Base-by-base conservation (phyloP, 2,113 vertebrate genomes). In the Polypterus bichir region DNA sequence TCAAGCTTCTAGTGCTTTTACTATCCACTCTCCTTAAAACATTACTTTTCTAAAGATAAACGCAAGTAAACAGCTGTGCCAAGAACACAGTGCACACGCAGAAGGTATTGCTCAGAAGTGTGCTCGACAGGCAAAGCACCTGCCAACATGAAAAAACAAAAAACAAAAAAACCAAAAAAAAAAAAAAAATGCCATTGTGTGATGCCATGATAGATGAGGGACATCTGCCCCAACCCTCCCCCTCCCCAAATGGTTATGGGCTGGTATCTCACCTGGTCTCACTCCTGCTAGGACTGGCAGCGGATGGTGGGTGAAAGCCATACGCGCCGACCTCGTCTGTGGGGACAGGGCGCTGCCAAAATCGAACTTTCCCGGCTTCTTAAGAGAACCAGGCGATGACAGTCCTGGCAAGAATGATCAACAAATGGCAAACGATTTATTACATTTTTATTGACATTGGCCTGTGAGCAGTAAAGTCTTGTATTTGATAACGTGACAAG, bases 351-450 rank as follows among this genome's bases (percentile, higher is more conserved):
- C 89, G 75, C 87, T 90, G 78, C 81, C 82, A 88, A 94, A 95
- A 88, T 95, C 92, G 87, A 93, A 88, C 85, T 95, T 95, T 83
- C 91, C 91, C 83, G 91, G 88, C 89, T 94, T 94, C 91, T 94
- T 95, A 88, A 92, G 88, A 87, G 92, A 92, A 88, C 90, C 88
- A 81, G 91, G 91, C 81, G 86, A 84, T 62, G 86, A 83, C 77
- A 88, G 83, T 88, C 92, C 91, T 94, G 88, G 81, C 81, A 81
- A 88, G 87, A 81, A 89, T 85, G 83, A 91, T 85, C 85, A 87
- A 89, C 86, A 83, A 84, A 81, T 85, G 81, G 84, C 79, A 87
- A 79, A 85, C 84, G 49, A 7, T 51, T 51, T 51, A 11, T 54
- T 55, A 52, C 49, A 51, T 51, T 6, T 51, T 51, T 51, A 27